phyloP scores from a whole-genome alignment of 2,888 invertebrate species.

The Odontocolon sp. region DNA sequence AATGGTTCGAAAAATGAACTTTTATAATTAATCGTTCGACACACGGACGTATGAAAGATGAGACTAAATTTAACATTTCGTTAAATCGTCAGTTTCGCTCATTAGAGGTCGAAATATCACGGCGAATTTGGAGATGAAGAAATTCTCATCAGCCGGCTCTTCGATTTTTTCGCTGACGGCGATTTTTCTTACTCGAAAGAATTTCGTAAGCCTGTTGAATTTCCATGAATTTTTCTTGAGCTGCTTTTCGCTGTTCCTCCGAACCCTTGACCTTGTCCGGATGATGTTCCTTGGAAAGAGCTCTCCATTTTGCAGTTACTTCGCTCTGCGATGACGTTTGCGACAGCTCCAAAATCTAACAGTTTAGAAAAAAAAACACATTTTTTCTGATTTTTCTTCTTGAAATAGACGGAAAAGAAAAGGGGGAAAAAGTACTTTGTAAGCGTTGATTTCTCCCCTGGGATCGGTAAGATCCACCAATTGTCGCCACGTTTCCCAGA shows the following conservation, averaged over 20 bases:
- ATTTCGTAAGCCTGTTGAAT: conserved; percentile 96
- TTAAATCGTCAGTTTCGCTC: too few relatives aligned
- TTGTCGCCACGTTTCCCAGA: conserved; percentile 90
- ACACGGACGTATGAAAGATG: neutral
- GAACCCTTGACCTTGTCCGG: conserved; percentile 94
- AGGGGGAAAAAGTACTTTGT: conserved; percentile 84
- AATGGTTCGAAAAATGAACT: neutral
- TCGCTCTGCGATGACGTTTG: conserved; percentile 92
- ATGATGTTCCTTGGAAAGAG: conserved; percentile 92
- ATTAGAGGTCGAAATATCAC: neutral
- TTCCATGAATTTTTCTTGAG: conserved; percentile 94
- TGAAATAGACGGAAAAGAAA: too few relatives aligned
- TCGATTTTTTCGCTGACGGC: conserved; percentile 88
- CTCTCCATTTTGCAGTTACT: conserved; percentile 91
- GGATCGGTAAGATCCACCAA: conserved; percentile 93
- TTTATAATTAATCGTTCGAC: neutral
- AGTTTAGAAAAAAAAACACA: too few relatives aligned
- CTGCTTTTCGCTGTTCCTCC: conserved; percentile 84
- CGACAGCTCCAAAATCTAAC: conserved; percentile 89
- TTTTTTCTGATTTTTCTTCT: too few relatives aligned
- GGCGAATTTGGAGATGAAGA: neutral
- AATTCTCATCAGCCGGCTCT: conserved; percentile 80
- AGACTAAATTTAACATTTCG: neutral
- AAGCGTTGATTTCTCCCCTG: conserved; percentile 94
- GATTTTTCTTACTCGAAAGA: conserved; percentile 90